Evolutionary conservation across 2,888 invertebrate genomes (phyloP), one percentile per base, ranked within the genome.

Genomic region (Pherbina coryleti): DNA sequence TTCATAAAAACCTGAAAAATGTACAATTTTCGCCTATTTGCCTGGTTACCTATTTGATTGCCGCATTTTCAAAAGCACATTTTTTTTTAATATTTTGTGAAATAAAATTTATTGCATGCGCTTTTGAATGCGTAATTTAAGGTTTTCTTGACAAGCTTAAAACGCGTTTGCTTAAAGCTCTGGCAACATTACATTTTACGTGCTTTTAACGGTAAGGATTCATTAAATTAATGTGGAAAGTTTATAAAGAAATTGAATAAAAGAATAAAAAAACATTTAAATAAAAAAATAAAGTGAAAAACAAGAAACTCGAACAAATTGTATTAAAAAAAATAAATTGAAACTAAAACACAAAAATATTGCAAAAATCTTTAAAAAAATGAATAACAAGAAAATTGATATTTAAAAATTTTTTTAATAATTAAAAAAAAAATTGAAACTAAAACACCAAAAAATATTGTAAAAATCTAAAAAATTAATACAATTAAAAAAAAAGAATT

Each of bases 311-410:
- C 9, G 11, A 67, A 67, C 19, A 69, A n/a, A n/a, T n/a, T n/a
- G n/a, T n/a, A 7, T 37, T 7, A 37, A 2, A 25, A 62, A 22
- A 49, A 49, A 14, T 14, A 67, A 25, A 14, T 9, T 25, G 14
- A 44, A 19, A 22, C 17, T 22, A 22, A 22, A 67, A 67, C 19
- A 69, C 7, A 49, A 22, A 69, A 55, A 51, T 78, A 77, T 79
- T 69, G 75, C 49, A 22, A 57, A 53, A n/a, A 9, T 37, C 34
- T 31, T 67, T 9, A 60, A 60, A 19, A 53, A 53, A 8, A 4
- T 5, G 5, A 37, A 37, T 37, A 8, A 31, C 3, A 31, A n/a
- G n/a, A 4, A 4, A 31, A 31, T 31, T 4, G 31, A 31, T 4
- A 31, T 31, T 31, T 31, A 31, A 53, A 53, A 53, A 53, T 17